phyloP scores from a whole-genome alignment of 2,888 invertebrate genomes.

The Cerastis leucographa region DNA sequence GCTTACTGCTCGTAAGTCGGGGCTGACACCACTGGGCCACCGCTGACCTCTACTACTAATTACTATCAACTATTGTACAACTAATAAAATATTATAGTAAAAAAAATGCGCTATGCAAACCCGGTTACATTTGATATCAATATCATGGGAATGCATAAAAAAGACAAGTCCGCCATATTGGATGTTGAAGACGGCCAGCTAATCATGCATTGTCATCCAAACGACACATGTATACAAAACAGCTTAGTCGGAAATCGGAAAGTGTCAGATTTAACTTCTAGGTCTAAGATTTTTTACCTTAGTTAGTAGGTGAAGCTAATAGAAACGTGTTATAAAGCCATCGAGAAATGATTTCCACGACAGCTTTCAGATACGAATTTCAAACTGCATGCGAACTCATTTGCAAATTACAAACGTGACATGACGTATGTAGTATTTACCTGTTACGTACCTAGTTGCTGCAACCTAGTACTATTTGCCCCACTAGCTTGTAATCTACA shows the following conservation, averaged over 20 bases:
- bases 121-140: too few relatives aligned
- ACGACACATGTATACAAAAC: neutral
- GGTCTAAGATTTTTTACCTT: too few relatives aligned
- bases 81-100: too few relatives aligned
- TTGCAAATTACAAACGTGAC: conserved; percentile 42
- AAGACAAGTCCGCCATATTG: too few relatives aligned
- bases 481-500: conserved; percentile 41
- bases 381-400: conserved; percentile 31
- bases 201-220: neutral
- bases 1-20: too few relatives aligned
- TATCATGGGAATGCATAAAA: too few relatives aligned
- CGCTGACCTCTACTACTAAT: too few relatives aligned
- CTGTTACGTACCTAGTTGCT: neutral
- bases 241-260: neutral
- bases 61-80: too few relatives aligned
- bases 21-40: too few relatives aligned
- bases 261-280: neutral
- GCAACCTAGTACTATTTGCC: conserved; percentile 23
- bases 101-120: too few relatives aligned
- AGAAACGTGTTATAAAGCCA: neutral
- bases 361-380: conserved; percentile 21
- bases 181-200: too few relatives aligned
- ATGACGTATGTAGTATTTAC: conserved; percentile 22
- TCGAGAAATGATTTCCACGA: neutral
- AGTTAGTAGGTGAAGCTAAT: neutral